A percentile compares a stretch with the other conserved stretches of the same genome.
phyloP scores from a whole-genome alignment of 2,113 vertebrate genomes.

The Speoplatyrhinus poulsoni region DNA sequence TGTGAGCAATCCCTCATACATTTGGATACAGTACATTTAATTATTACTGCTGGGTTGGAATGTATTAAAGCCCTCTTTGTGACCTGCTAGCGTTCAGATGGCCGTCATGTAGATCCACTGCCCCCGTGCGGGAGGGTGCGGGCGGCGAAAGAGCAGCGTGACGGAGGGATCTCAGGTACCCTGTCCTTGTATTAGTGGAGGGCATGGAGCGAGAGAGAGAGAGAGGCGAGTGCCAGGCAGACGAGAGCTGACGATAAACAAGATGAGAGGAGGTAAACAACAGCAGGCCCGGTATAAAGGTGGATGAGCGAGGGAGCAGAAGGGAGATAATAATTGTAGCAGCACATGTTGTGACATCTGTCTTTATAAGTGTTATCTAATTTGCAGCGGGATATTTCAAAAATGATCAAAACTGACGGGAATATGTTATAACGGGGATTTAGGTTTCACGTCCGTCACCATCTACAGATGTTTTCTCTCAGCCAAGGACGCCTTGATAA shows the following conservation, averaged over 20 bases:
- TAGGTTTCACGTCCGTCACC: slow-evolving; percentile 23
- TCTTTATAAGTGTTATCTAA: slow-evolving; percentile 81
- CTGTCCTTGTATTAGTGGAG: slow-evolving; percentile 37
- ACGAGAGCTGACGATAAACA: slow-evolving; percentile 73
- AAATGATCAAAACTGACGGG: slow-evolving; percentile 76
- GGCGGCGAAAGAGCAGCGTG: slow-evolving; percentile 17
- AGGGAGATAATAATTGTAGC: slow-evolving; percentile 71
- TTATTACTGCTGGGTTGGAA: background rate
- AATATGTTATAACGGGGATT: slow-evolving; percentile 45
- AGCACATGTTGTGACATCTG: slow-evolving; percentile 83
- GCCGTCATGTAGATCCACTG: background rate
- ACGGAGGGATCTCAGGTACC: slow-evolving; percentile 16
- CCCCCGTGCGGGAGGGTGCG: slow-evolving; percentile 2
- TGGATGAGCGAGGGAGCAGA: slow-evolving; percentile 66
- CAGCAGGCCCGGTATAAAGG: slow-evolving; percentile 76
- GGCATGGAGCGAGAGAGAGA: slow-evolving; percentile 35
- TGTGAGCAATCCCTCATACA: background rate
- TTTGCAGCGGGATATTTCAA: slow-evolving; percentile 78
- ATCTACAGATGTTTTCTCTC: slow-evolving; percentile 6
- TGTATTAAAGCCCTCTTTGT: too few relatives aligned
- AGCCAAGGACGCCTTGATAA: slow-evolving; percentile 3
- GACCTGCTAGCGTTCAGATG: too few relatives aligned
- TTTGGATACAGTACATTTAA: background rate
- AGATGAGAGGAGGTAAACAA: slow-evolving; percentile 76
- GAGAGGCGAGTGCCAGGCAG: slow-evolving; percentile 24